These are phyloP conservation scores for Papilio polytes DNA, from an alignment of 1,140 invertebrate species.

Conservation along the genomic window DNA sequence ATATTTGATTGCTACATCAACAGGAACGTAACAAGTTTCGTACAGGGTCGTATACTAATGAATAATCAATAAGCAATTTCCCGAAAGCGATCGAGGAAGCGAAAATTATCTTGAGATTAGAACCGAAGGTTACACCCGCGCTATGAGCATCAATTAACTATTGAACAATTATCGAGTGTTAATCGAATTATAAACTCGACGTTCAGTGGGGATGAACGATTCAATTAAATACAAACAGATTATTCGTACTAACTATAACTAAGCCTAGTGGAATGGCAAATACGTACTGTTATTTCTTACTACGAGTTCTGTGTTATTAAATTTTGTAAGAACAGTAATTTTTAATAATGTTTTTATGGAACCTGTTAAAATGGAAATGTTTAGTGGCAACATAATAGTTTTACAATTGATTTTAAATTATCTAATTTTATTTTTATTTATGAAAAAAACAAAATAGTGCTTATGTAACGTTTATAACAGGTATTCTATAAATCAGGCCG, in stretches of 20 bases:
- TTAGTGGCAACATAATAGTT: too few relatives aligned
- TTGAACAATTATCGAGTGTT: constrained; percentile 25
- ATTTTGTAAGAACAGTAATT: too few relatives aligned
- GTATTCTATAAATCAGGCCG: constrained; percentile 5
- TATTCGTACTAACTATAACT: background rate
- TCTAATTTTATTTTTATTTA: too few relatives aligned
- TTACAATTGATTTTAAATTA: too few relatives aligned
- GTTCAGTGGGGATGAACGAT: background rate
- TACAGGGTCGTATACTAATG: background rate
- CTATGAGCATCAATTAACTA: constrained; percentile 28
- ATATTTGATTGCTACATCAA: background rate
- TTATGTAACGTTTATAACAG: background rate
- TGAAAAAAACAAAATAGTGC: background rate
- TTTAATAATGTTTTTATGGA: too few relatives aligned
- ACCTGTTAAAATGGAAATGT: too few relatives aligned
- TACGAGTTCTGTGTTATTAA: too few relatives aligned
- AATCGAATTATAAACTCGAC: constrained; percentile 24
- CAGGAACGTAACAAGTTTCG: background rate
- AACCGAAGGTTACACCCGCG: constrained; percentile 20
- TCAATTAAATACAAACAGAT: constrained; percentile 4
- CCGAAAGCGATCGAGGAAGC: constrained; percentile 23
- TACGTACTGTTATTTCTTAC: too few relatives aligned
- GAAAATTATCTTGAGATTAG: constrained; percentile 23
- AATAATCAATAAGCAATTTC: constrained; percentile 30
- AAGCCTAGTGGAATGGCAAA: background rate